phyloP scores from a whole-genome alignment of 2,113 vertebrate species.

The Pholis gunnellus region DNA sequence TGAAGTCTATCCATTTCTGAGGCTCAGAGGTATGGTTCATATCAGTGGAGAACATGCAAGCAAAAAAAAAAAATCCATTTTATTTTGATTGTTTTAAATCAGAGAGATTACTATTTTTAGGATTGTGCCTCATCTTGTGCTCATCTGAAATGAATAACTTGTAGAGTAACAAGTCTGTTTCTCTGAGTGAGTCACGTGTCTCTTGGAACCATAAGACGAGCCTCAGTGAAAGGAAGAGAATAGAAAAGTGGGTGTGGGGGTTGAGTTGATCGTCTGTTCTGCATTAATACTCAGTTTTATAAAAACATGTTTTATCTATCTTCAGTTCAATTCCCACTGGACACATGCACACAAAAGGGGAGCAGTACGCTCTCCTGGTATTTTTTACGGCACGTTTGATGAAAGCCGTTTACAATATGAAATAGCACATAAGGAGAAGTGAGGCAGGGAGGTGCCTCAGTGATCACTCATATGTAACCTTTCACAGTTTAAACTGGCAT shows the following conservation, averaged over 20 bases:
- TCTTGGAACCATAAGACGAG: conserved; percentile 67
- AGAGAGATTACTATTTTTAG: conserved; percentile 36
- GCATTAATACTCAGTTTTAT: conserved; percentile 45
- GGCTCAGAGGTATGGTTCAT: neutral
- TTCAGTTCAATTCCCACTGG: conserved; percentile 59
- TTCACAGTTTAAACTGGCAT: conserved; percentile 18
- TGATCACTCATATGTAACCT: conserved; percentile 25
- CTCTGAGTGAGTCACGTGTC: conserved; percentile 59
- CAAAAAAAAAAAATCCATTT: neutral
- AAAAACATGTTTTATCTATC: conserved; percentile 38
- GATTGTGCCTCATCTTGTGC: conserved; percentile 1
- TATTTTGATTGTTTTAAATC: conserved; percentile 21
- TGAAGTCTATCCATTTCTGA: neutral
- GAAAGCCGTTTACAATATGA: conserved; percentile 40
- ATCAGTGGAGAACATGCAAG: neutral
- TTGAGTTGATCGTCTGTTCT: conserved; percentile 49
- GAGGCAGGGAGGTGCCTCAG: conserved; percentile 14
- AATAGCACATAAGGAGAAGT: conserved; percentile 33
- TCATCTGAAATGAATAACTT: conserved; percentile 51
- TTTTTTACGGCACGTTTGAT: conserved; percentile 60
- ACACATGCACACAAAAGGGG: conserved; percentile 37
- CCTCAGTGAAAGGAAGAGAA: conserved; percentile 46
- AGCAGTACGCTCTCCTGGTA: conserved; percentile 32
- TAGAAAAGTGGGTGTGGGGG: conserved; percentile 56
- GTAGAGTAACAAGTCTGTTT: conserved; percentile 2